Conservation (phyloP, 2,797 vertebrate species). For the Rhabdophis nuchalis region DNA sequence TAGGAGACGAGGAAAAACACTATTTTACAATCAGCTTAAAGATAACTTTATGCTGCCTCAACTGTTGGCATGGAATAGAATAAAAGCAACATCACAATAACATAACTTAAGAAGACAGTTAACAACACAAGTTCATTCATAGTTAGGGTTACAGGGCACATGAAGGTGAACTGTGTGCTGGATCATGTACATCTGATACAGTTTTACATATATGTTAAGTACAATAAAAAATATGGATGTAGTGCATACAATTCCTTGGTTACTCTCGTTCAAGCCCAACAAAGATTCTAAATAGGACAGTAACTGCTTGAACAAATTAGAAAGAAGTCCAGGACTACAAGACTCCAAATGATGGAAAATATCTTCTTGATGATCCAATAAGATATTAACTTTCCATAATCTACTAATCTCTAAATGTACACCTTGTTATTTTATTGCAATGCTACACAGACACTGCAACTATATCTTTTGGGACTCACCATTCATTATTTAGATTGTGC, state of each 20-base stretch:
- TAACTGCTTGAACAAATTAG: neutral
- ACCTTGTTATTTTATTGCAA: neutral
- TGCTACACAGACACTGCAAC: neutral
- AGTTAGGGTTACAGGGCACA: neutral
- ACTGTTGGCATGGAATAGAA: neutral
- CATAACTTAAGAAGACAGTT: neutral
- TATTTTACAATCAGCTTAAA: neutral
- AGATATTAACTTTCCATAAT: neutral
- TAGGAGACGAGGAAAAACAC: neutral
- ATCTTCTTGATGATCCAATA: neutral
- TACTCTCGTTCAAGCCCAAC: neutral
- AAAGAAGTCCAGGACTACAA: neutral
- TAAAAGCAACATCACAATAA: neutral
- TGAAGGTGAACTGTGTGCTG: neutral
- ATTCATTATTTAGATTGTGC: neutral
- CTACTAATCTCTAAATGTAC: neutral
- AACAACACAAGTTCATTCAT: neutral
- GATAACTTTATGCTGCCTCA: neutral
- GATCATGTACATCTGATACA: neutral
- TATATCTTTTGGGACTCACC: neutral
- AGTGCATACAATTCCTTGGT: neutral
- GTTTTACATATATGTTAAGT: neutral
- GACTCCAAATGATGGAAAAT: neutral
- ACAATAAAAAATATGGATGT: neutral
- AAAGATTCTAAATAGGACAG: neutral